Conservation (phyloP, 2,888 invertebrate species). For the Rapana venosa region DNA sequence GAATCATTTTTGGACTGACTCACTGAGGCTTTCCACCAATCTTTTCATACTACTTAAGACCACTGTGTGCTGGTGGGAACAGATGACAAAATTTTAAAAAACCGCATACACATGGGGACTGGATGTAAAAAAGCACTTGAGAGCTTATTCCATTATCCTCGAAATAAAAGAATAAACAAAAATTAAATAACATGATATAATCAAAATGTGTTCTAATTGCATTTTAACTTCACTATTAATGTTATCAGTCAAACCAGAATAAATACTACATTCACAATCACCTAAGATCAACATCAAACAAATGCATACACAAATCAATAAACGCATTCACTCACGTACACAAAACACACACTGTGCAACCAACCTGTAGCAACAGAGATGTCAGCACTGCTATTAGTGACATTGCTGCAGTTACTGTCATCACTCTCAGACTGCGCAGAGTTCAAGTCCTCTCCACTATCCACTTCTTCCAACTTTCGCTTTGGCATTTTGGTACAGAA, state of each 20-base stretch:
- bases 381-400: constrained; percentile 70
- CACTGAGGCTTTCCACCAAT: no score
- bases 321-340: neutral
- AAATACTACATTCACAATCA: neutral
- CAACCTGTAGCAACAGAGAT: constrained; percentile 55
- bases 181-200: no score
- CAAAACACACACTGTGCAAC: neutral
- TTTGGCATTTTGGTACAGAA: constrained; percentile 60
- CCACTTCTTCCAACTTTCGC: constrained; percentile 65
- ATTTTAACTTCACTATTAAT: no score
- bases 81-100: no score
- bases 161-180: no score
- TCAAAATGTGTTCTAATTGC: no score
- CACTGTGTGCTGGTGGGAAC: no score
- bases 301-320: neutral
- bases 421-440: constrained; percentile 59
- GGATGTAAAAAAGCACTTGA: no score
- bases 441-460: constrained; percentile 53
- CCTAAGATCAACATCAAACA: neutral
- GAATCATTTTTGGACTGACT: no score
- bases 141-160: no score
- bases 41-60: no score
- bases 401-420: constrained; percentile 64
- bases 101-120: no score
- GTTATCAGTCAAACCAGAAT: neutral